These are phyloP conservation scores for Lathamus discolor DNA, from an alignment of 2,113 vertebrate genomes.

Conservation along the genomic window DNA sequence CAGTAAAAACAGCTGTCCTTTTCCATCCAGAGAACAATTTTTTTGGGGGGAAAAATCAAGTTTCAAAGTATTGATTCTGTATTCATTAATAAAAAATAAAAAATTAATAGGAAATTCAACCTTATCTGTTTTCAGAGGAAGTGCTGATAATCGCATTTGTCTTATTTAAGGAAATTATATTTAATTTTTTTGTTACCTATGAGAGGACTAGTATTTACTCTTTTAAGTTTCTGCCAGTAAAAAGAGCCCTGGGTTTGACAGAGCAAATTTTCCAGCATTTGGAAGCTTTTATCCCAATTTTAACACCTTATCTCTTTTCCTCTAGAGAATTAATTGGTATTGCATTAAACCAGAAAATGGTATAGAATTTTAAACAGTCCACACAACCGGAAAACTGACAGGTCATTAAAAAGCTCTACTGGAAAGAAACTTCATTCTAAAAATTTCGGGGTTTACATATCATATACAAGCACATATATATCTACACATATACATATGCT, in stretches of 20 bases:
- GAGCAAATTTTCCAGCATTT: slow-evolving; percentile 71
- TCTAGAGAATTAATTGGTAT: slow-evolving; percentile 71
- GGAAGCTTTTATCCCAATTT: slow-evolving; percentile 74
- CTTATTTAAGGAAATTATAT: slow-evolving; percentile 60
- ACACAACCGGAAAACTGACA: slow-evolving; percentile 6
- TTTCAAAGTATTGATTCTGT: slow-evolving; percentile 5
- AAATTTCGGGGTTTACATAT: not conserved
- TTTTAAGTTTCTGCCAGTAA: slow-evolving; percentile 47
- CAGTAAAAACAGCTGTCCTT: not conserved
- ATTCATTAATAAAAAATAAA: not conserved
- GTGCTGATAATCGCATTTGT: slow-evolving; percentile 63
- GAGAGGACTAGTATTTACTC: slow-evolving; percentile 65
- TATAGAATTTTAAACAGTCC: slow-evolving; percentile 55
- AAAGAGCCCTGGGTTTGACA: slow-evolving; percentile 57
- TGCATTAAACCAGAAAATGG: slow-evolving; percentile 51
- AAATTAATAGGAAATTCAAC: slow-evolving; percentile 42
- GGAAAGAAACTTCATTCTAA: not conserved
- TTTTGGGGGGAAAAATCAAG: slow-evolving; percentile 21
- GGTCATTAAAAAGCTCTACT: not conserved
- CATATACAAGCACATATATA: not conserved
- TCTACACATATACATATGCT: not conserved
- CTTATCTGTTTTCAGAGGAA: slow-evolving; percentile 35
- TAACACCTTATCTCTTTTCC: slow-evolving; percentile 72
- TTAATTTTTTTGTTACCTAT: slow-evolving; percentile 45
- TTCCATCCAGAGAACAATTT: not conserved